Conservation (phyloP, 2,888 invertebrate genomes). For the Acronicta aceris region DNA sequence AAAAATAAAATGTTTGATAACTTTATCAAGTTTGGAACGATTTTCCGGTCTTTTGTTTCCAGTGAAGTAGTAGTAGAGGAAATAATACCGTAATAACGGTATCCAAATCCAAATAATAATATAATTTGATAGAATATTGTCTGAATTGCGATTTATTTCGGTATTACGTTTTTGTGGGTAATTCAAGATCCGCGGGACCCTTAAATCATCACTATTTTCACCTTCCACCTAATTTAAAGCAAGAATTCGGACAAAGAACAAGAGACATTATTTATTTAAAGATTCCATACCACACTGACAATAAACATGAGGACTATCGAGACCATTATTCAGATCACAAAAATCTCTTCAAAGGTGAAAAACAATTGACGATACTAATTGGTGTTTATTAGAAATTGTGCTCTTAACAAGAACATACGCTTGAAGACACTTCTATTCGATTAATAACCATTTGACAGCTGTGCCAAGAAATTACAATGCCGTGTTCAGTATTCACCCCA, state of each 20-base stretch:
- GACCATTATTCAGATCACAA: conserved; percentile 1
- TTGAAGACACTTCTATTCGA: conserved; percentile 31
- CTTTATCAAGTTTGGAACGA: too few species aligned
- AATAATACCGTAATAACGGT: too few species aligned
- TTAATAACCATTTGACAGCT: conserved; percentile 54
- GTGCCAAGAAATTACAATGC: conserved; percentile 60
- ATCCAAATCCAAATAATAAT: too few species aligned
- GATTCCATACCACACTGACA: too few species aligned
- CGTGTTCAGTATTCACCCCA: conserved; percentile 78
- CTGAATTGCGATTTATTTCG: too few species aligned
- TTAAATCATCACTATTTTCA: background rate
- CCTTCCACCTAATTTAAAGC: background rate
- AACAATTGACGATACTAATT: background rate
- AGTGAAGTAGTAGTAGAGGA: too few species aligned
- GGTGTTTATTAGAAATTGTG: conserved; percentile 15
- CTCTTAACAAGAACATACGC: conserved; percentile 13
- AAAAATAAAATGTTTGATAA: too few species aligned
- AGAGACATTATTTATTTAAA: too few species aligned
- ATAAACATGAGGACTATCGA: background rate
- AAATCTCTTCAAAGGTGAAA: background rate
- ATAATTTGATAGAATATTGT: too few species aligned
- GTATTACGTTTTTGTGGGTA: too few species aligned
- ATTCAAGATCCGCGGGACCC: too few species aligned
- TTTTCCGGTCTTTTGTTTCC: too few species aligned
- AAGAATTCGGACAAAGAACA: background rate